Evolutionary conservation across 2,797 vertebrate genomes (phyloP), one percentile per base, ranked within the genome.

Genomic region (Sciurus vulgaris): DNA sequence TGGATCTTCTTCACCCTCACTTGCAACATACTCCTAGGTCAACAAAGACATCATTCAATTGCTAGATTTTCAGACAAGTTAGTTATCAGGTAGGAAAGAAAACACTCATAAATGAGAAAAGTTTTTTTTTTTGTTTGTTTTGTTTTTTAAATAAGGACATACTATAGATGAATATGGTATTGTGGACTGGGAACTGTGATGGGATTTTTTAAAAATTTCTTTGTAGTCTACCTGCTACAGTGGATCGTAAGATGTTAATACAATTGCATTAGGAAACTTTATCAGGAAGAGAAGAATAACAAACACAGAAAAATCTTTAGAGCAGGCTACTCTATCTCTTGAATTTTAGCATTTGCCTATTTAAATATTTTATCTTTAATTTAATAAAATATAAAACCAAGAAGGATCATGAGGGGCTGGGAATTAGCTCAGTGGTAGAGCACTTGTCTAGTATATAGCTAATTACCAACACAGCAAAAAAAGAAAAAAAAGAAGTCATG

Each of bases 1-100:
- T 38, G 99, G 99, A 98, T 99, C 99, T 3, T 99, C 99, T 86
- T 99, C 99, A 94, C 99, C 99, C 61, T 99, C 99, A 97, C 99
- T 99, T 95, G 99, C 99, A 89, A 99, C 99, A 97, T 99, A 99
- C 61, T 99, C 99, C 99, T 99, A 90, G n/a, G 86, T 82, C 78
- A 97, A 94, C 73, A 96, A 93, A 96, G 90, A 98, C 93, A 38
- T 44, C 12, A 86, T 73, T 83, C 97, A 83, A 86, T 85, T 94
- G 72, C 76, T 89, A 85, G 41, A 72, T 63, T 94, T 81, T 47
- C 72, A 92, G 70, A 88, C 24, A 56, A 92, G 17, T 86, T 69
- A 76, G 24, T 96, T 96, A 77, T 61, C 5, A 95, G 47, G 65
- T 1, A 74, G n/a, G 59, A 91, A 87, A 94, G 70, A 81, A 91